Percentiles rank a stretch among this genome's conserved stretches.
These are phyloP conservation scores for Microtus ochrogaster DNA, from an alignment of 2,113 vertebrate genomes.

Conservation along the genomic window DNA sequence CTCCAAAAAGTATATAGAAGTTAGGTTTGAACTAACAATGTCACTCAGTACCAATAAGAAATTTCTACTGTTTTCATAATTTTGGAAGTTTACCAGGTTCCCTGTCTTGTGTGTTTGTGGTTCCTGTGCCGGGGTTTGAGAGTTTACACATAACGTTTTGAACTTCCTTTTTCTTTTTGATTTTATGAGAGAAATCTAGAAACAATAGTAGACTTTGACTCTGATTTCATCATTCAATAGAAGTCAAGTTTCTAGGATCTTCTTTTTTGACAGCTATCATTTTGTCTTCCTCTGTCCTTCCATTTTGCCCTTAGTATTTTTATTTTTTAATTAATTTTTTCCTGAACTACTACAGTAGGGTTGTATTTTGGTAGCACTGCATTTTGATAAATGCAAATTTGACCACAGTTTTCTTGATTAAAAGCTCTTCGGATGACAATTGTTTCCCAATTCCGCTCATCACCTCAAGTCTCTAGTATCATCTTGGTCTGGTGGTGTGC, in stretches of 20 bases:
- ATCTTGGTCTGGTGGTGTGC: not conserved
- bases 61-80: not conserved
- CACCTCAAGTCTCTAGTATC: not conserved
- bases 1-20: not conserved
- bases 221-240: not conserved
- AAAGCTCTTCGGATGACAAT: not conserved
- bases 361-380: slow-evolving; percentile 10
- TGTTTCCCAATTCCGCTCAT: not conserved
- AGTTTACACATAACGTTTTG: not conserved
- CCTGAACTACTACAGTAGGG: not conserved
- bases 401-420: not conserved
- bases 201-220: not conserved
- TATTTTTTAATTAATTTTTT: not conserved
- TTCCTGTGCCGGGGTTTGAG: not conserved
- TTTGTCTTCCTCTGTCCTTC: not conserved
- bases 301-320: not conserved
- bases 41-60: not conserved
- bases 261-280: not conserved
- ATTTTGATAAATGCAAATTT: slow-evolving; percentile 46
- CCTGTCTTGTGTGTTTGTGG: not conserved
- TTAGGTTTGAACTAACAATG: not conserved
- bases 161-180: not conserved
- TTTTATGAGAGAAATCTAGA: not conserved
- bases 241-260: not conserved
- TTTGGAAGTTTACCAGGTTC: slow-evolving; percentile 26